These are phyloP conservation scores for Ariopsis seemanni DNA, from an alignment of 2,113 vertebrate genomes.

Conservation along the genomic window DNA sequence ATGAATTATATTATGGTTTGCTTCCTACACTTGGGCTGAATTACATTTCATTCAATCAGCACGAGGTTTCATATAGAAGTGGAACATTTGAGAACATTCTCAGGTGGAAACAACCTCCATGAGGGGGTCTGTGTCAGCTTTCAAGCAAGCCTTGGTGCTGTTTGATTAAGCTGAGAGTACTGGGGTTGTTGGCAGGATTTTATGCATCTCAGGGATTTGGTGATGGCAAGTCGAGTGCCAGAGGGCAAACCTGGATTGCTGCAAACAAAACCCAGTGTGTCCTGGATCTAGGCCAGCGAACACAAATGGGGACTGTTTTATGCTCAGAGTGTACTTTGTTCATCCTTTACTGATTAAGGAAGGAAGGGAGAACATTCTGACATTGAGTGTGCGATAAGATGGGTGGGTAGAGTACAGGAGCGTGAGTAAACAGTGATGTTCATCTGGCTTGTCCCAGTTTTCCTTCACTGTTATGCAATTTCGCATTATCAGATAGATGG, in stretches of 20 bases:
- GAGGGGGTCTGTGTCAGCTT: neutral
- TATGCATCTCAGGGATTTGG: neutral
- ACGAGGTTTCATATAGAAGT: neutral
- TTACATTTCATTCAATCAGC: neutral
- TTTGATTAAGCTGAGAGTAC: neutral
- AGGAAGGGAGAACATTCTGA: conserved; percentile 10
- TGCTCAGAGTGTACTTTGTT: neutral
- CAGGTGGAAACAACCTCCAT: neutral
- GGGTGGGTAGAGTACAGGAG: neutral
- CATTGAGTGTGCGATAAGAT: neutral
- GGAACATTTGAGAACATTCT: neutral
- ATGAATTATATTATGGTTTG: neutral
- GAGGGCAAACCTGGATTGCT: neutral
- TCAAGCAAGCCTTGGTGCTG: neutral
- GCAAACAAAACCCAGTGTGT: neutral
- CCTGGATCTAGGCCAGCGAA: neutral
- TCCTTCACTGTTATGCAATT: neutral
- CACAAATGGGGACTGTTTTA: neutral
- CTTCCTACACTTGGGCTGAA: neutral
- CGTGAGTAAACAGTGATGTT: neutral
- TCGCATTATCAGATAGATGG: neutral
- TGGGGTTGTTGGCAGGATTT: neutral
- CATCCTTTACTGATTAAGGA: conserved; percentile 11
- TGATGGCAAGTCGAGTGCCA: neutral
- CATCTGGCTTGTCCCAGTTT: conserved; percentile 15